A percentile compares a stretch with the other conserved stretches of the same genome.
Conservation (phyloP, 1,140 invertebrate species). For the Ceratina japonica region DNA sequence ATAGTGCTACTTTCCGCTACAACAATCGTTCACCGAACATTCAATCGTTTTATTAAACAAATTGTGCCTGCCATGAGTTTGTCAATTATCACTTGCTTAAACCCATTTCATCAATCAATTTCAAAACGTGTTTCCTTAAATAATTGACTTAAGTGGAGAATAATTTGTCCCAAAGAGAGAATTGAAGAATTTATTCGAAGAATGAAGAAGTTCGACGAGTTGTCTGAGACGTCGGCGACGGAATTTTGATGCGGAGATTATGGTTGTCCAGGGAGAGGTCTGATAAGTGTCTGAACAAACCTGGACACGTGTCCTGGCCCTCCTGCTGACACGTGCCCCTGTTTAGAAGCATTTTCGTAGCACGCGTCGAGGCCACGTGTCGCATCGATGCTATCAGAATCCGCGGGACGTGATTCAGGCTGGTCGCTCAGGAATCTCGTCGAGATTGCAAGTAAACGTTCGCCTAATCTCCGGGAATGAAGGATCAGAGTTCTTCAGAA, state of each 20-base stretch:
- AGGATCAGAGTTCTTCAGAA: not conserved
- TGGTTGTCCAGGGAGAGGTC: not conserved
- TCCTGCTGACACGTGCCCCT: conserved; percentile 64
- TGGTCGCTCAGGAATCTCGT: conserved; percentile 1
- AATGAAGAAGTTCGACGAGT: conserved; percentile 5
- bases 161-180: too few relatives aligned
- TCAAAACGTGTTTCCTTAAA: too few relatives aligned
- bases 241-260: not conserved
- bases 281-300: conserved; percentile 53
- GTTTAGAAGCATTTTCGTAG: conserved; percentile 65
- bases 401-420: conserved; percentile 49
- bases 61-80: too few relatives aligned
- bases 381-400: conserved; percentile 54
- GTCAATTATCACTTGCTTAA: too few relatives aligned
- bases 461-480: not conserved
- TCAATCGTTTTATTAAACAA: too few relatives aligned
- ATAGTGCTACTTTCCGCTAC: not conserved
- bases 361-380: conserved; percentile 61
- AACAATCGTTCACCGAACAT: not conserved
- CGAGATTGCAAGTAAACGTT: conserved; percentile 7
- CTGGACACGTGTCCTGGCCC: conserved; percentile 50
- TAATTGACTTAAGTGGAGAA: too few relatives aligned
- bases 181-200: not conserved
- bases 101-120: too few relatives aligned
- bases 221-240: not conserved